Evolutionary conservation across 1,140 invertebrate genomes (phyloP), one percentile per base, ranked within the genome.

Genomic region (Leptinotarsa lineolata): DNA sequence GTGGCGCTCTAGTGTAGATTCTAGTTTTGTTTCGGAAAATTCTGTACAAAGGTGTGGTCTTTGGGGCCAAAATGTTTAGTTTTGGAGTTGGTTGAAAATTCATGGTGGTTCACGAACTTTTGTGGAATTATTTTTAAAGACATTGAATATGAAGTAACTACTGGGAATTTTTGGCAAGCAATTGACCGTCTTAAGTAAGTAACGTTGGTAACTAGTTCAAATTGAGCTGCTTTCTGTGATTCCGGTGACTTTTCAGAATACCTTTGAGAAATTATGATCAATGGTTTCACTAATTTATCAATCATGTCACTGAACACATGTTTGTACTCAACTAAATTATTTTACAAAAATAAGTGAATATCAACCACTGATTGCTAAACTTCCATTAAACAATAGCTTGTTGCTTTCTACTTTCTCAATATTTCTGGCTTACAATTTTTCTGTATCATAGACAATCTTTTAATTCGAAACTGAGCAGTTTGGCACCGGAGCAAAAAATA

Each of bases 31-130:
- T 30, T 18, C 39, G 39, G 65, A 67, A 30, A 30, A 30, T 67
- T 68, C 66, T 68, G 66, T 68, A 68, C 30, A 68, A 46, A 68
- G 39, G 45, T 24, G 20, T 71, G 39, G 20, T 61, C 22, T 61
- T 71, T 20, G 59, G 59, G 30, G 60, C 69, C 69, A 63, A 63
- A 71, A 71, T 71, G 69, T 61, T 71, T 63, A 71, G 69, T 63
- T 71, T 64, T 71, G 15, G 22, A 54, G n/a, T 16, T 18, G 0
- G 48, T 54, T 54, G 16, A 18, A 54, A 39, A 39, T 39, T 39
- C 48, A 54, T 16, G 48, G 16, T 54, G 48, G 15, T 54, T 18
- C 15, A 54, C n/a, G 48, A 54, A 54, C 48, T 54, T 54, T 54
- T 54, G 48, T 54, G 15, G 15, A 18, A 54, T 54, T 5, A 54